Percentiles rank a stretch among this genome's conserved stretches.
phyloP scores from a whole-genome alignment of 53 echinoderm and acorn worm genomes.

The Temnopleurus reevesii region DNA sequence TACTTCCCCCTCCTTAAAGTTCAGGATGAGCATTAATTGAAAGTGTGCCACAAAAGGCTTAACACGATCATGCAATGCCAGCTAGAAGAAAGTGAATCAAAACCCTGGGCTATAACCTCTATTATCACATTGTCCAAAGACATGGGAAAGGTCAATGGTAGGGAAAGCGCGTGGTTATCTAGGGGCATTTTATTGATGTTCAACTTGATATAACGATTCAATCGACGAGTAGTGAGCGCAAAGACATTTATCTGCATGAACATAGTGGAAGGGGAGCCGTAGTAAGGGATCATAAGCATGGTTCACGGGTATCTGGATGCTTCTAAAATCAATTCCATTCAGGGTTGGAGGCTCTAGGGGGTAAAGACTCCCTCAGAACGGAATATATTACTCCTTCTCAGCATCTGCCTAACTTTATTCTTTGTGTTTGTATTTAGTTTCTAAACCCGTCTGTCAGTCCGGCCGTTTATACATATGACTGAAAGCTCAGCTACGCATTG shows the following conservation, averaged over 20 bases:
- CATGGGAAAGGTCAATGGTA: neutral
- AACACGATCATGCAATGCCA: neutral
- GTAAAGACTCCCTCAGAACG: neutral
- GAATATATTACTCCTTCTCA: neutral
- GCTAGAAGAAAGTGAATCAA: neutral
- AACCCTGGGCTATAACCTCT: neutral
- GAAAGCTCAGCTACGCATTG: too few relatives aligned
- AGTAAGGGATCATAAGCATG: conserved; percentile 2
- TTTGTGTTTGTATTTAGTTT: too few relatives aligned
- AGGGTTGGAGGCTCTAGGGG: neutral
- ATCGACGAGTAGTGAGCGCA: neutral
- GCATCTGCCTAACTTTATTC: too few relatives aligned
- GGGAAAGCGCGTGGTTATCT: conserved; percentile 11
- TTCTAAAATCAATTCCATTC: neutral
- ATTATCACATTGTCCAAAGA: neutral
- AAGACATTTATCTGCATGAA: conserved; percentile 40
- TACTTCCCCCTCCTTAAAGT: too few relatives aligned
- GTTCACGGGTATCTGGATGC: neutral
- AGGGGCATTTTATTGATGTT: conserved; percentile 24
- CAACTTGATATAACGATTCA: neutral
- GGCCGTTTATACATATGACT: too few relatives aligned
- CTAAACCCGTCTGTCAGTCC: too few relatives aligned
- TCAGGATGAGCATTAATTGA: neutral
- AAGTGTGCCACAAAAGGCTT: neutral
- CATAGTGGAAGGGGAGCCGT: neutral